Evolutionary conservation across 2,113 vertebrate species (phyloP).

Genomic region (Passer montanus): DNA sequence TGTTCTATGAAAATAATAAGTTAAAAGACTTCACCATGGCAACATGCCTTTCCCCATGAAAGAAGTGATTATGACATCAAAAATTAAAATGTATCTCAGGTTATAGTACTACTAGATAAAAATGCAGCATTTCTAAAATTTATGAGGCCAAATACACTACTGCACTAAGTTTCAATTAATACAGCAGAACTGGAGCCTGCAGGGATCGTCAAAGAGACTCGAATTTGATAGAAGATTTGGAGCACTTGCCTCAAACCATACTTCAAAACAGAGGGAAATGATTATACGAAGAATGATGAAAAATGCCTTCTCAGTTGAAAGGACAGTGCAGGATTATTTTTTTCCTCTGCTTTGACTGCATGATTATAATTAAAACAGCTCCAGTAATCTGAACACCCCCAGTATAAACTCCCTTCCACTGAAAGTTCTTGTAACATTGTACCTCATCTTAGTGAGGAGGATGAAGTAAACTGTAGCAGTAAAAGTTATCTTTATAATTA

Average conservation of each 20-base stretch:
- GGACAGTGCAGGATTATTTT: background rate
- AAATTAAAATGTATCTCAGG: background rate
- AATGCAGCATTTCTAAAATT: constrained; percentile 10
- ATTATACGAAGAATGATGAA: constrained; percentile 9
- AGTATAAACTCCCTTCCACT: background rate
- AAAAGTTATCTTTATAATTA: background rate
- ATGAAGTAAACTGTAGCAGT: background rate
- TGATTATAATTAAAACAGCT: constrained; percentile 1
- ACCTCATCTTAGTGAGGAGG: background rate
- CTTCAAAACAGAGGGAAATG: constrained; percentile 23
- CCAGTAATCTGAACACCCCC: background rate
- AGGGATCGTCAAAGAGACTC: background rate
- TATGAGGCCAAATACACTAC: constrained; percentile 2
- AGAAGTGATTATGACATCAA: background rate
- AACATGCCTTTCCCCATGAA: background rate
- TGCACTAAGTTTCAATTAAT: constrained; percentile 23
- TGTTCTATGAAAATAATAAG: background rate
- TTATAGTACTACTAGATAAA: background rate
- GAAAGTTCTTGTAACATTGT: background rate
- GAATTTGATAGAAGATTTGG: background rate
- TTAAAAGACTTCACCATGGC: background rate
- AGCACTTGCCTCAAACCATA: background rate
- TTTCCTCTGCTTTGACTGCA: background rate
- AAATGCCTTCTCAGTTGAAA: constrained; percentile 35
- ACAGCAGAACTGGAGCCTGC: background rate